Evolutionary conservation across 2,797 vertebrate genomes (phyloP).

Genomic region (Poecilia gillii): DNA sequence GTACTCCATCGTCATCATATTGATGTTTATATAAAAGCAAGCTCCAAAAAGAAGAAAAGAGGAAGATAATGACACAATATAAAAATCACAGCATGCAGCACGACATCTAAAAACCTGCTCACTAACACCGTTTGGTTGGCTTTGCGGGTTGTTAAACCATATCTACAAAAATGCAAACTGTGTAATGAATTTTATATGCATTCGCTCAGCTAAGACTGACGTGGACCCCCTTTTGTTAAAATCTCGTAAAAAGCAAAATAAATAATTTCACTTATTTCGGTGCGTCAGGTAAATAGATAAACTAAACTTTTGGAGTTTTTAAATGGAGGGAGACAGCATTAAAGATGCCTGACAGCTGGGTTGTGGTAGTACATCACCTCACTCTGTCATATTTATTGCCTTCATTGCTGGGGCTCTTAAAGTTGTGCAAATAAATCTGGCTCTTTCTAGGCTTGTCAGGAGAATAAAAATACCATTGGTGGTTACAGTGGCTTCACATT

Average conservation of each 20-base stretch:
- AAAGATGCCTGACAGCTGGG: slow-evolving; percentile 76
- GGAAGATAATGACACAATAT: background rate
- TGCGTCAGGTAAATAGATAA: slow-evolving; percentile 72
- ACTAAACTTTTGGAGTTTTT: slow-evolving; percentile 64
- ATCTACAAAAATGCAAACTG: slow-evolving; percentile 18
- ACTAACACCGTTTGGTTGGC: slow-evolving; percentile 13
- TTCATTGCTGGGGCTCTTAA: slow-evolving; percentile 78
- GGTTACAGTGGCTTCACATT: slow-evolving; percentile 50
- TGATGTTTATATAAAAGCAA: background rate
- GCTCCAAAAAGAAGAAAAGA: slow-evolving; percentile 6
- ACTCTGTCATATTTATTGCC: slow-evolving; percentile 78
- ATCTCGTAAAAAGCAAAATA: slow-evolving; percentile 37
- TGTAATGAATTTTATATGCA: slow-evolving; percentile 24
- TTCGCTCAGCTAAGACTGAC: slow-evolving; percentile 26
- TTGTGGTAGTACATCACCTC: slow-evolving; percentile 74
- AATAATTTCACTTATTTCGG: slow-evolving; percentile 61
- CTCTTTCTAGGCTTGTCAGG: slow-evolving; percentile 78
- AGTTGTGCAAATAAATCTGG: slow-evolving; percentile 77
- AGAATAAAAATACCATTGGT: slow-evolving; percentile 41
- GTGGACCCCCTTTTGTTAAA: slow-evolving; percentile 6
- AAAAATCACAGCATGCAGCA: slow-evolving; percentile 8
- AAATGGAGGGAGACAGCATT: slow-evolving; percentile 68
- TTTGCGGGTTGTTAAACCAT: slow-evolving; percentile 35
- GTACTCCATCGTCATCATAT: background rate
- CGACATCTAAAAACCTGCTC: slow-evolving; percentile 15